A percentile compares a stretch with the other conserved stretches of the same genome.
phyloP scores from a whole-genome alignment of 1,140 invertebrate species.

The Rhopalosiphum padi region DNA sequence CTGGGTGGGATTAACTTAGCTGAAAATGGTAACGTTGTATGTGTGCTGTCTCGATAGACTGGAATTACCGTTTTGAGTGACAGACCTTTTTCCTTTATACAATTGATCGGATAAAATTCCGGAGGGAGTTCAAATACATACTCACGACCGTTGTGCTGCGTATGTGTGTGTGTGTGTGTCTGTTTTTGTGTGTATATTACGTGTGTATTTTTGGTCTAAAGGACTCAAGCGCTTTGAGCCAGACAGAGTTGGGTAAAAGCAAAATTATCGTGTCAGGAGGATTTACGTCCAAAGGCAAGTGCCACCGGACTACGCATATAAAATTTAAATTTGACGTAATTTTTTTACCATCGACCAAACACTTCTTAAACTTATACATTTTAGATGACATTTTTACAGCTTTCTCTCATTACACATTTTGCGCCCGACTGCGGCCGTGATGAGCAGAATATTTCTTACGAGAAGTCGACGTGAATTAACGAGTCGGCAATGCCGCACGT shows the following conservation, averaged over 20 bases:
- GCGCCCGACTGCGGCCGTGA: neutral
- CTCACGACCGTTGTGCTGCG: neutral
- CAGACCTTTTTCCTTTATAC: conserved; percentile 16
- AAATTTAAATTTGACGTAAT: neutral
- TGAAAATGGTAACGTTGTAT: neutral
- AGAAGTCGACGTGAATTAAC: neutral
- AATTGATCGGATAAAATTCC: conserved; percentile 23
- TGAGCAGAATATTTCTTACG: neutral
- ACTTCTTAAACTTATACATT: neutral
- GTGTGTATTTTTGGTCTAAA: neutral
- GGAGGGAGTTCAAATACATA: neutral
- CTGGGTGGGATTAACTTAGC: neutral
- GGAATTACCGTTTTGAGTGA: conserved; percentile 22
- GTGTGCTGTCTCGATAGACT: conserved; percentile 19
- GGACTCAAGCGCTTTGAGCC: neutral
- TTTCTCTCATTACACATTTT: neutral
- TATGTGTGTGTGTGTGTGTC: too few relatives aligned
- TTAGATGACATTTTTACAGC: neutral
- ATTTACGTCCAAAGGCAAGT: neutral
- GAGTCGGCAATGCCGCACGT: neutral
- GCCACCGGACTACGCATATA: neutral
- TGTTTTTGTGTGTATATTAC: too few relatives aligned
- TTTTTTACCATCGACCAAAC: neutral
- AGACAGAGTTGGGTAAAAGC: neutral
- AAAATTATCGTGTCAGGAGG: conserved; percentile 6